Percentiles rank a stretch among this genome's conserved stretches.
phyloP scores from a whole-genome alignment of 2,888 invertebrate species.

The Hyposoter didymator region DNA sequence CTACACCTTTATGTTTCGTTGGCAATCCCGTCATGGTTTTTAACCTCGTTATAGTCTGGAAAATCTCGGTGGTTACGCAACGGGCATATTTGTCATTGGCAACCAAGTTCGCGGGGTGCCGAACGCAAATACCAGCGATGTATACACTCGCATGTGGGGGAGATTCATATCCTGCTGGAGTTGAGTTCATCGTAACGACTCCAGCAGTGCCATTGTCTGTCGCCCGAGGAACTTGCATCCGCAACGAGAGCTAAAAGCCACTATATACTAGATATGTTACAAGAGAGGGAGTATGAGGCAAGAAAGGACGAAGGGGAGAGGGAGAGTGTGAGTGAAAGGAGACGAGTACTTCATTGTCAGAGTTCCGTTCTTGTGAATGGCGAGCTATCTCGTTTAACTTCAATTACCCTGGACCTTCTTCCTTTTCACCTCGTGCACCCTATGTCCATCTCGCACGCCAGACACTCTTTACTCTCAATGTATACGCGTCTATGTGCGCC shows the following conservation, averaged over 20 bases:
- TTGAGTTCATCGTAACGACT: constrained; percentile 69
- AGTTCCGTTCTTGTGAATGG: constrained; percentile 76
- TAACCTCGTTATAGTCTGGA: constrained; percentile 51
- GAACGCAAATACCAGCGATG: constrained; percentile 12
- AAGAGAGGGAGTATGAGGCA: constrained; percentile 18
- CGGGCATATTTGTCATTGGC: constrained; percentile 26
- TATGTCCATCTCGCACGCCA: constrained; percentile 32
- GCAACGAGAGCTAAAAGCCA: constrained; percentile 54
- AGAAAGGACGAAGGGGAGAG: constrained; percentile 10
- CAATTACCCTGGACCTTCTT: constrained; percentile 78
- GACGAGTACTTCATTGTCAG: constrained; percentile 77
- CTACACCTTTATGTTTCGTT: constrained; percentile 19
- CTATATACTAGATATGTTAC: constrained; percentile 26
- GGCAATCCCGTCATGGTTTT: constrained; percentile 2
- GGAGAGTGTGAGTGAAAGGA: constrained; percentile 52
- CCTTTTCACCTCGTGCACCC: constrained; percentile 74
- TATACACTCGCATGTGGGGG: constrained; percentile 13
- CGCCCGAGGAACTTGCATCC: constrained; percentile 73
- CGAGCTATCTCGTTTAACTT: constrained; percentile 80
- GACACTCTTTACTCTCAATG: constrained; percentile 39
- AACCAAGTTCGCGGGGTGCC: constrained; percentile 38
- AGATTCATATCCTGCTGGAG: constrained; percentile 43
- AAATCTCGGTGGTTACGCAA: constrained; percentile 61
- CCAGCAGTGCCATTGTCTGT: constrained; percentile 77
- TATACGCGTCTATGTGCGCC: constrained; percentile 11